phyloP scores from a whole-genome alignment of 2,113 vertebrate genomes.

The Ciconia boyciana region DNA sequence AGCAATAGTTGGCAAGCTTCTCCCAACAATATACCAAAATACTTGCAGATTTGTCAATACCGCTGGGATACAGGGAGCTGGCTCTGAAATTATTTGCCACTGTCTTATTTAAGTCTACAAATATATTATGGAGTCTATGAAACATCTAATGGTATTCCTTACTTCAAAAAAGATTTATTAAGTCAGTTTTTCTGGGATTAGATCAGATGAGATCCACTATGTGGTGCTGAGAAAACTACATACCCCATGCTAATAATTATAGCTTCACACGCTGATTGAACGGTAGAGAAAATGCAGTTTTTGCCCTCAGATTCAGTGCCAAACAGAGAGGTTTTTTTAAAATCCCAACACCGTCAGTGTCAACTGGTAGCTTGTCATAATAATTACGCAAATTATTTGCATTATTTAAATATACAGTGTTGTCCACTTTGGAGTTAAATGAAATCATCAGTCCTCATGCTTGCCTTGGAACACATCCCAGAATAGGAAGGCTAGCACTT shows the following conservation, averaged over 20 bases:
- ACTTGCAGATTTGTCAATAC: neutral
- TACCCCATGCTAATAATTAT: neutral
- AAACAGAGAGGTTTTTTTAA: neutral
- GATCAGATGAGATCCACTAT: neutral
- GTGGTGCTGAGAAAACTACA: neutral
- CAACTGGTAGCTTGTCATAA: neutral
- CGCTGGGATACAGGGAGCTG: neutral
- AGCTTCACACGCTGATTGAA: neutral
- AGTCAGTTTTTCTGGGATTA: neutral
- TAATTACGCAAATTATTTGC: neutral
- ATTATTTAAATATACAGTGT: neutral
- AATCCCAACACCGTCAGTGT: rapidly evolving
- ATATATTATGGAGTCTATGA: neutral
- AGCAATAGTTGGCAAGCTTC: neutral
- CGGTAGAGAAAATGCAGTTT: neutral
- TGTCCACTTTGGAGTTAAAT: conserved; percentile 28
- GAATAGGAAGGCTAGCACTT: conserved; percentile 58
- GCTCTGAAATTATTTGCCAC: neutral
- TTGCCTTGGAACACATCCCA: conserved; percentile 59
- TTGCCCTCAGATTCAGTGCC: neutral
- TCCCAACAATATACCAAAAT: neutral
- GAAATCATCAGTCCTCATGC: neutral
- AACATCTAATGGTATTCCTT: neutral
- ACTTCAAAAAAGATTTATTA: neutral
- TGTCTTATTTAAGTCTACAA: neutral